Evolutionary conservation across 2,797 vertebrate species (phyloP), one percentile per base, ranked within the genome.

Genomic region (Thripadectes ignobilis): DNA sequence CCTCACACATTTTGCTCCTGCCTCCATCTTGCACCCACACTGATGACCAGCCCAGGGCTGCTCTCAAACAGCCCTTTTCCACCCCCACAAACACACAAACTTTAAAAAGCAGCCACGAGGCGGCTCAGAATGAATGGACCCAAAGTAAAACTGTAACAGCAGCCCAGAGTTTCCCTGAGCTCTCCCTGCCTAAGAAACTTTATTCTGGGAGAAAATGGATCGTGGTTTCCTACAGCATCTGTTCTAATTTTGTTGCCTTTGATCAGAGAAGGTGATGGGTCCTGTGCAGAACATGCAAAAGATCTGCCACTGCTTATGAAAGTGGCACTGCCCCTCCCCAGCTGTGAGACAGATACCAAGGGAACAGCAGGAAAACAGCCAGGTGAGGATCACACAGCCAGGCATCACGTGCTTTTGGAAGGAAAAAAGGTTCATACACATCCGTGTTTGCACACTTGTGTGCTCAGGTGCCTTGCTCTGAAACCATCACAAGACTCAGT

Each of bases 291-390:
- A 57, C 55, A 32, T 1, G 24, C 24, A 29, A 4, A 4, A 58
- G 36, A 65, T 29, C 62, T 58, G 41, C 55, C 19, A 19, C 8
- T 24, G 57, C 72, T 46, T 18, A 34, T 19, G 36, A 41, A 67
- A 67, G 72, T 24, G 19, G 1, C 29, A 21, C 45, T 27, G 38
- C 85, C 62, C 14, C 76, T 84, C 77, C 34, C 66, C 22, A 57
- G 65, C 13, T 67, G 36, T 7, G 2, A 48, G 52, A 63, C 0
- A 2, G 73, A 36, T 5, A 58, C 36, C 1, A 1, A 39, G 2
- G 66, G n/a, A 88, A 48, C 46, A 72, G 55, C 14, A 72, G 62
- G 59, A 36, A 45, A 71, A 78, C 24, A 59, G 43, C 62, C n/a
- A 57, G 18, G 41, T 3, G 72, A 92, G 3, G 41, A 29, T 19